Evolutionary conservation across 2,888 invertebrate genomes (phyloP).

Genomic region (Nasonovia ribisnigri): DNA sequence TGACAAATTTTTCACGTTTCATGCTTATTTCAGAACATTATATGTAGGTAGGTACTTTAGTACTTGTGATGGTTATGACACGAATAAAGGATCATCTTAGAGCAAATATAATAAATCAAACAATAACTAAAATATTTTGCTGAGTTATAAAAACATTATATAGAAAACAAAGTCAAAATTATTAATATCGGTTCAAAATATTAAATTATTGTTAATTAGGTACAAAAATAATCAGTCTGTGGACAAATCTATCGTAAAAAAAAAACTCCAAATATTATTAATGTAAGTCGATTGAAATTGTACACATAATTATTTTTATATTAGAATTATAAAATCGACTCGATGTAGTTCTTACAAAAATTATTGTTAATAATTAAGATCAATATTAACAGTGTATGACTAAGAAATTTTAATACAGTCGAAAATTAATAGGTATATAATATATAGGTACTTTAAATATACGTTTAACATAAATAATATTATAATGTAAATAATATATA

Average conservation of each 20-base stretch:
- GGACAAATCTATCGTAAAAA: slow-evolving; percentile 46
- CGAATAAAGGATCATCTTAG: neutral
- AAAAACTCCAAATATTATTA: slow-evolving; percentile 24
- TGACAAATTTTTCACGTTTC: neutral
- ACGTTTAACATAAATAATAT: neutral
- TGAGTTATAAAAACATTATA: slow-evolving; percentile 44
- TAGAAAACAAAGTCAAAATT: slow-evolving; percentile 41
- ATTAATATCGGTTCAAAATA: slow-evolving; percentile 40
- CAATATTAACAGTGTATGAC: slow-evolving; percentile 40
- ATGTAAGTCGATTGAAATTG: slow-evolving; percentile 36
- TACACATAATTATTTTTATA: neutral
- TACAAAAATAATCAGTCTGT: slow-evolving; percentile 60
- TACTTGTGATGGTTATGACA: neutral
- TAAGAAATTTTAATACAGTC: slow-evolving; percentile 1
- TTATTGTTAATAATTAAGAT: slow-evolving; percentile 33
- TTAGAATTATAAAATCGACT: neutral
- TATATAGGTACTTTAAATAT: neutral
- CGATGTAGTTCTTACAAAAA: neutral
- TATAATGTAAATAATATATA: neutral
- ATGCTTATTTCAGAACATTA: neutral
- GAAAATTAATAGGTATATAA: neutral
- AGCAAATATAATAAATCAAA: neutral
- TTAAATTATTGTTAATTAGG: slow-evolving; percentile 48
- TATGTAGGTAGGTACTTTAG: neutral
- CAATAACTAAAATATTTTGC: slow-evolving; percentile 19